Percentiles rank a stretch among this genome's conserved stretches.
Evolutionary conservation across 1,140 invertebrate species (phyloP).

Genomic region (Papilio helenus): DNA sequence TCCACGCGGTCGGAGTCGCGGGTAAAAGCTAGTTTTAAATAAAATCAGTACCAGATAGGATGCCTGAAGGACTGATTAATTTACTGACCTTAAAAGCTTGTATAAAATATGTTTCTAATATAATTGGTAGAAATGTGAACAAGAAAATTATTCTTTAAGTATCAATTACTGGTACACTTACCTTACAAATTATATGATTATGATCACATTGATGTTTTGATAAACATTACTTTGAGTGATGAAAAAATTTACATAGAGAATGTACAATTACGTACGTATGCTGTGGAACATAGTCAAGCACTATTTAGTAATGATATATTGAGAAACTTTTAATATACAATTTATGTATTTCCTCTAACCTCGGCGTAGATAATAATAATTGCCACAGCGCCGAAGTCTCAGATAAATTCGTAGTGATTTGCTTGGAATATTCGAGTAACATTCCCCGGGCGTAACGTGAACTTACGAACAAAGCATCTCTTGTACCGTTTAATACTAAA

Average conservation of each 20-base stretch:
- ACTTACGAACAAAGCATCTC: slow-evolving; percentile 55
- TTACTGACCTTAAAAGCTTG: too few species aligned
- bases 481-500: slow-evolving; percentile 53
- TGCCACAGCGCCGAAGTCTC: slow-evolving; percentile 22
- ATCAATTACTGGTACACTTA: too few species aligned
- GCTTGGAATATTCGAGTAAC: slow-evolving; percentile 49
- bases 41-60: too few species aligned
- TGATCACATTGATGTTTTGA: too few species aligned
- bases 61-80: too few species aligned
- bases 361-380: slow-evolving; percentile 32
- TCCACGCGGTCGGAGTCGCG: too few species aligned
- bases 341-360: slow-evolving; percentile 15
- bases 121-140: too few species aligned
- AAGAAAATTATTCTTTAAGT: too few species aligned
- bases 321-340: slow-evolving; percentile 31
- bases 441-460: slow-evolving; percentile 50
- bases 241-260: background rate
- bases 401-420: slow-evolving; percentile 45
- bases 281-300: background rate
- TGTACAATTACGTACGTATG: background rate
- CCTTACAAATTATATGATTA: too few species aligned
- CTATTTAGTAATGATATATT: background rate
- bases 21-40: too few species aligned
- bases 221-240: too few species aligned
- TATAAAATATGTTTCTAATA: too few species aligned